Conservation (phyloP, 2,113 vertebrate genomes). For the Cephalopterus ornatus region DNA sequence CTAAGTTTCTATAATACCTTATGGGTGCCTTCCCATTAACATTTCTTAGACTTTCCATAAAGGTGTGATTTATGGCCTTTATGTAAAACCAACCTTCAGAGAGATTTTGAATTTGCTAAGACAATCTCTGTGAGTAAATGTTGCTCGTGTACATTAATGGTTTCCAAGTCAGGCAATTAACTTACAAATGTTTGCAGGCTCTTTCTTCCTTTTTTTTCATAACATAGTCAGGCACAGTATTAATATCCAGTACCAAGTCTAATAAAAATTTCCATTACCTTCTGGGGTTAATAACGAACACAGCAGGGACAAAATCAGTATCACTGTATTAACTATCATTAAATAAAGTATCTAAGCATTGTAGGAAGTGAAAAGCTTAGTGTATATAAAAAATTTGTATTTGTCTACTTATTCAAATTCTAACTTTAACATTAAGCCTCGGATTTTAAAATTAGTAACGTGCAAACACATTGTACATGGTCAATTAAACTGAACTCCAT, state of each 20-base stretch:
- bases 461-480: not conserved
- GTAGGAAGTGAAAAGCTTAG: not conserved
- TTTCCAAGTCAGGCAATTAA: slow-evolving; percentile 31
- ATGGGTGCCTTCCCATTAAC: not conserved
- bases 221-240: not conserved
- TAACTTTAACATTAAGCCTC: not conserved
- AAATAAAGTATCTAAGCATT: slow-evolving; percentile 5
- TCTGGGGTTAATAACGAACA: slow-evolving; percentile 47
- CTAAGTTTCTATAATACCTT: not conserved
- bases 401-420: slow-evolving; percentile 15
- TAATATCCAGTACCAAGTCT: slow-evolving; percentile 12
- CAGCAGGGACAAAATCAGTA: slow-evolving; percentile 49
- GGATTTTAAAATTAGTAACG: not conserved
- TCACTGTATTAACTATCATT: slow-evolving; percentile 30
- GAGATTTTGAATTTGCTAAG: not conserved
- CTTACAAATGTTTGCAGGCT: slow-evolving; percentile 21
- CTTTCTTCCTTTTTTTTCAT: not conserved
- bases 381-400: not conserved
- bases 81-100: not conserved
- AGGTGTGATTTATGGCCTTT: not conserved
- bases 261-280: slow-evolving; percentile 46
- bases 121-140: not conserved
- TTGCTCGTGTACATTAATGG: not conserved
- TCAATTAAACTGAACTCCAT: not conserved
- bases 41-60: not conserved